Evolutionary conservation across 2,797 vertebrate genomes (phyloP).

Genomic region (Microchirus variegatus): DNA sequence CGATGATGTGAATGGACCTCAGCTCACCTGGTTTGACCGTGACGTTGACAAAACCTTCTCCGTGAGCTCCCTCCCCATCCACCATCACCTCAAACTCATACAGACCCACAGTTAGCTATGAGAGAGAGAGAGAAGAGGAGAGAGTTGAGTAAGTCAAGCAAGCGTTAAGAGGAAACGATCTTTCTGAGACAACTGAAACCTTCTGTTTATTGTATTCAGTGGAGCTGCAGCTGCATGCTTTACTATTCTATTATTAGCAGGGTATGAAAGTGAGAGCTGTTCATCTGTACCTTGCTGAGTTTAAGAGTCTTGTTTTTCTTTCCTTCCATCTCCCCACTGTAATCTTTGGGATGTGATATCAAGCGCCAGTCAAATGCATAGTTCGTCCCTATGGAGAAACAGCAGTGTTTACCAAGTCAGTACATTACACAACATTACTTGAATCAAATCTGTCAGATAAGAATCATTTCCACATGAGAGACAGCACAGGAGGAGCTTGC

Average conservation of each 20-base stretch:
- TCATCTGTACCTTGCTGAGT: constrained; percentile 88
- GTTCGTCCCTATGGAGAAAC: constrained; percentile 77
- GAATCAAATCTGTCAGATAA: constrained; percentile 16
- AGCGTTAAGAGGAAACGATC: constrained; percentile 12
- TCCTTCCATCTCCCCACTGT: constrained; percentile 94
- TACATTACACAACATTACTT: constrained; percentile 6
- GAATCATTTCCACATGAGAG: constrained; percentile 3
- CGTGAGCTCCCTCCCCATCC: constrained; percentile 84
- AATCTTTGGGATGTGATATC: constrained; percentile 94
- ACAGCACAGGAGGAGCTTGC: too few species aligned
- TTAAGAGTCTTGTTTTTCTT: constrained; percentile 88
- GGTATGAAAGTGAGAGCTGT: not conserved
- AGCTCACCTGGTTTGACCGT: constrained; percentile 94
- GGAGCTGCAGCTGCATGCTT: constrained; percentile 4
- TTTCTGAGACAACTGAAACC: constrained; percentile 2
- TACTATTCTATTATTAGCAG: constrained; percentile 20
- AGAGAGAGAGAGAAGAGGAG: constrained; percentile 3
- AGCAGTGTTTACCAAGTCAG: not conserved
- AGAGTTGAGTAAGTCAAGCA: constrained; percentile 1
- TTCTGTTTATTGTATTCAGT: constrained; percentile 1
- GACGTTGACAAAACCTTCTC: constrained; percentile 95
- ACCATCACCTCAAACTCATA: constrained; percentile 95
- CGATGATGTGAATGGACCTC: too few species aligned
- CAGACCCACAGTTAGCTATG: constrained; percentile 92
- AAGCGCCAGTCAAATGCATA: constrained; percentile 93